Evolutionary conservation across 2,113 vertebrate species (phyloP).

Genomic region (Istiophorus platypterus): DNA sequence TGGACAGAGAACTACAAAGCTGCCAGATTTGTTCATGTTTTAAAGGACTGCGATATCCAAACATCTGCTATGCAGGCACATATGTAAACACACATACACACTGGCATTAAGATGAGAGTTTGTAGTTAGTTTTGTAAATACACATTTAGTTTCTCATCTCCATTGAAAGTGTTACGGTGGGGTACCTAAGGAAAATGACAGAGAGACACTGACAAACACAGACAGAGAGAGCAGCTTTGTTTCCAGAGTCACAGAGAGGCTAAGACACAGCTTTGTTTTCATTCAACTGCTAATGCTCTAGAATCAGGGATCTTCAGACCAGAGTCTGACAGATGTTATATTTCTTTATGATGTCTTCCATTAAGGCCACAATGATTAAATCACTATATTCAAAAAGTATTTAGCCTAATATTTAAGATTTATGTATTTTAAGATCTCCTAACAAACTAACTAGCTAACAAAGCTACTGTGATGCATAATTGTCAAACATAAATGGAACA

Average conservation of each 20-base stretch:
- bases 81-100: constrained; percentile 32
- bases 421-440: too few species aligned
- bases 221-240: constrained; percentile 24
- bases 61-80: constrained; percentile 70
- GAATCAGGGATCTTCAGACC: constrained; percentile 12
- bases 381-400: not conserved
- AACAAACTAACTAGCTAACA: too few species aligned
- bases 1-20: constrained; percentile 53
- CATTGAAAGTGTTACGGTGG: constrained; percentile 34
- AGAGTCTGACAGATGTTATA: constrained; percentile 13
- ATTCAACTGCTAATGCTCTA: constrained; percentile 28
- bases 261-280: constrained; percentile 18
- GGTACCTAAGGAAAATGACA: constrained; percentile 24
- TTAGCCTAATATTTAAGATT: too few species aligned
- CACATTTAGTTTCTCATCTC: constrained; percentile 46
- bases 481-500: too few species aligned
- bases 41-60: constrained; percentile 69
- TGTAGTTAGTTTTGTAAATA: constrained; percentile 64
- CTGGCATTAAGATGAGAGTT: constrained; percentile 51
- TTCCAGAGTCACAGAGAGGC: not conserved
- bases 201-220: not conserved
- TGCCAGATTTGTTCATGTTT: constrained; percentile 64
- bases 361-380: constrained; percentile 24
- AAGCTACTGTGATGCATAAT: too few species aligned
- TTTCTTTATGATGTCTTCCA: not conserved